phyloP scores from a whole-genome alignment of 1,140 invertebrate species.

The Meloidogyne exigua region DNA sequence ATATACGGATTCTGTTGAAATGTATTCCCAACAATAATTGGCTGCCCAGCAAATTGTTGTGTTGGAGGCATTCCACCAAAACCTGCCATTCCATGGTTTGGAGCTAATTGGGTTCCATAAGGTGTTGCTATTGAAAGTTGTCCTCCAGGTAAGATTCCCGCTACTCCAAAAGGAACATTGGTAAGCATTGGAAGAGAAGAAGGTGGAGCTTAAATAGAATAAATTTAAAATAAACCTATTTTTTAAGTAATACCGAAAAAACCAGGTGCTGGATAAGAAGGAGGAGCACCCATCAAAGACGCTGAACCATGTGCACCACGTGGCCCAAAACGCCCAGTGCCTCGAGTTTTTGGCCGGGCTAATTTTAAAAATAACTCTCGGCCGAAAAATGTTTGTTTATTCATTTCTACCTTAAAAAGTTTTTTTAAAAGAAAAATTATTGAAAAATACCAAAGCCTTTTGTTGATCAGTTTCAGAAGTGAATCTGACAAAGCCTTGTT shows the following conservation, averaged over 20 bases:
- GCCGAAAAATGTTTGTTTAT: constrained; percentile 47
- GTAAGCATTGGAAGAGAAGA: constrained; percentile 14
- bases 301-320: background rate
- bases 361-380: constrained; percentile 52
- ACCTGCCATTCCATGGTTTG: constrained; percentile 36
- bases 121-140: background rate
- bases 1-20: constrained; percentile 18
- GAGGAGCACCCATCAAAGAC: background rate
- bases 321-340: constrained; percentile 14
- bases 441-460: constrained; percentile 45
- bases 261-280: background rate
- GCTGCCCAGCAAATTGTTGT: constrained; percentile 20
- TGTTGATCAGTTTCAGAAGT: constrained; percentile 59
- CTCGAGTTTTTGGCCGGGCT: constrained; percentile 48
- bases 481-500: constrained; percentile 56
- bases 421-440: constrained; percentile 22
- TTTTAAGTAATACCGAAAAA: constrained; percentile 13
- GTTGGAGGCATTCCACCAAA: constrained; percentile 27
- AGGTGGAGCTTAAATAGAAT: constrained; percentile 12
- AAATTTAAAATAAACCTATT: background rate
- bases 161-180: constrained; percentile 8
- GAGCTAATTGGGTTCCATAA: constrained; percentile 16
- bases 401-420: constrained; percentile 48
- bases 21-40: constrained; percentile 8
- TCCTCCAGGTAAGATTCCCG: constrained; percentile 2